A percentile compares a stretch with the other conserved stretches of the same genome.
These are phyloP conservation scores for Leptogaster cylindrica DNA, from an alignment of 2,888 invertebrate genomes.

Conservation along the genomic window DNA sequence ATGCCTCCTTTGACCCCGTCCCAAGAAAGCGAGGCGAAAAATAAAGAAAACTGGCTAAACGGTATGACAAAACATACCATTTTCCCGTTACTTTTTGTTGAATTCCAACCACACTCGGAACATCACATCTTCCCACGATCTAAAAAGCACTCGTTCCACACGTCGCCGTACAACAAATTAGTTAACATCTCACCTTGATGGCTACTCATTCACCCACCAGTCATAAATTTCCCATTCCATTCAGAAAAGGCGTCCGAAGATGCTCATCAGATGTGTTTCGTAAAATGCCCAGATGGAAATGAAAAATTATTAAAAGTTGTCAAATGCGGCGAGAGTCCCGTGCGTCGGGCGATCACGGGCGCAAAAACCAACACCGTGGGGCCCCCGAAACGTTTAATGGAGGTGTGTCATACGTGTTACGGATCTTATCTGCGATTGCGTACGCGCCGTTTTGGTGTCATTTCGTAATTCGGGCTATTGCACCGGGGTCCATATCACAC, in stretches of 20 bases:
- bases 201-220: conserved; percentile 40
- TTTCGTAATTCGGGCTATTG: conserved; percentile 41
- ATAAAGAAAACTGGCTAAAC: conserved; percentile 3
- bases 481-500: background rate
- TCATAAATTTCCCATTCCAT: conserved; percentile 40
- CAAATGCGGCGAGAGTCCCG: conserved; percentile 19
- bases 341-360: conserved; percentile 3
- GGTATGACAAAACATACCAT: conserved; percentile 28
- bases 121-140: conserved; percentile 38
- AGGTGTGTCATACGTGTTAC: conserved; percentile 43
- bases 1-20: conserved; percentile 21
- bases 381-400: conserved; percentile 25
- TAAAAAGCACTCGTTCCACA: conserved; percentile 35
- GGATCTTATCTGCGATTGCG: conserved; percentile 36
- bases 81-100: conserved; percentile 24
- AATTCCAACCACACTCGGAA: conserved; percentile 29
- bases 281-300: conserved; percentile 31
- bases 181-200: conserved; percentile 43
- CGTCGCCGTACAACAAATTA: conserved; percentile 37
- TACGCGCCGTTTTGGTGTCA: conserved; percentile 39
- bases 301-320: conserved; percentile 40
- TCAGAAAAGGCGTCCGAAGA: conserved; percentile 32
- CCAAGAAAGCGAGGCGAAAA: conserved; percentile 1
- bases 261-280: conserved; percentile 28
- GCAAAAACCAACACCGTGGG: conserved; percentile 35